phyloP scores from a whole-genome alignment of 2,113 vertebrate genomes.

The Scomber japonicus region DNA sequence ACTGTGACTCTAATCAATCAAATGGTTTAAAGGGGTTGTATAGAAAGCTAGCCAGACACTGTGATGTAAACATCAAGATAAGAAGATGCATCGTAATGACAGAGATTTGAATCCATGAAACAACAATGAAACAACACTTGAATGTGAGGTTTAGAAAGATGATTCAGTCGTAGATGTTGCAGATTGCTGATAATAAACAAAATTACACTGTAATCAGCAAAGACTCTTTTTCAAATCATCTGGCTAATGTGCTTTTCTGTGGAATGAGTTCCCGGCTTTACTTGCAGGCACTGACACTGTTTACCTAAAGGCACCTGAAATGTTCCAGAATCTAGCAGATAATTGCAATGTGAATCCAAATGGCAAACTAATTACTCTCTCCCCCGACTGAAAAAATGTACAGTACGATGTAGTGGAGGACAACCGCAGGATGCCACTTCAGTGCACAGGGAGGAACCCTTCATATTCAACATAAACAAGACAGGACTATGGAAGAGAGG shows the following conservation, averaged over 20 bases:
- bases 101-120: conserved; percentile 21
- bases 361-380: conserved; percentile 77
- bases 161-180: background rate
- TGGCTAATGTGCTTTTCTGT: conserved; percentile 28
- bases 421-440: conserved; percentile 66
- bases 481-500: conserved; percentile 55
- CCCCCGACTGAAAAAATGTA: conserved; percentile 51
- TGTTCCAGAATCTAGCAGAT: conserved; percentile 63
- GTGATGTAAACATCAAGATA: background rate
- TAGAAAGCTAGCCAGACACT: background rate
- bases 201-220: conserved; percentile 32
- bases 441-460: conserved; percentile 41
- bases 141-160: conserved; percentile 10
- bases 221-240: conserved; percentile 14
- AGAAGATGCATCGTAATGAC: background rate
- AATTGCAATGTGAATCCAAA: conserved; percentile 77
- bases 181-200: conserved; percentile 21
- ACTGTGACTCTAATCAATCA: background rate
- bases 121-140: background rate
- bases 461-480: conserved; percentile 69
- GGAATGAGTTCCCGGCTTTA: conserved; percentile 34
- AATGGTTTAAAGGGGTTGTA: background rate
- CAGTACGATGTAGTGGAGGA: conserved; percentile 46
- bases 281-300: conserved; percentile 46
- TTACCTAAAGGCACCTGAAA: conserved; percentile 68